Evolutionary conservation across 2,797 vertebrate genomes (phyloP).

Genomic region (Enteromius fasciolatus): DNA sequence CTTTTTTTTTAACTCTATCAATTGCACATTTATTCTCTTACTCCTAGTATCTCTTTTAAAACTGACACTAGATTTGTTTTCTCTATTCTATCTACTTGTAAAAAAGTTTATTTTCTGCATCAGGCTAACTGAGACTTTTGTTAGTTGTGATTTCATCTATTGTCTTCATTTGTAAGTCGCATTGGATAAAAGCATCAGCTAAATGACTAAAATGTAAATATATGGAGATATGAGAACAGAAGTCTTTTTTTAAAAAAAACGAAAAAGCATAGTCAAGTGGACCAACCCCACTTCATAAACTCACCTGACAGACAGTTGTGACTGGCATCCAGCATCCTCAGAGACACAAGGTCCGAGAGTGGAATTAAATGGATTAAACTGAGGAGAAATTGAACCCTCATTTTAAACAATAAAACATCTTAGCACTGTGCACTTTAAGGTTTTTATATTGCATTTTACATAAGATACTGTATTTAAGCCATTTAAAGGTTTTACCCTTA

Average conservation of each 20-base stretch:
- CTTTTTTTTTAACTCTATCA: too few species aligned
- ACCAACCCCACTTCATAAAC: background rate
- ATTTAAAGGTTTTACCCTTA: background rate
- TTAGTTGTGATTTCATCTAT: too few species aligned
- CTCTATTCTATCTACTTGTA: too few species aligned
- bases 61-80: too few species aligned
- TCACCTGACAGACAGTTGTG: constrained; percentile 92
- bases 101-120: too few species aligned
- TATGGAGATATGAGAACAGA: background rate
- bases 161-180: too few species aligned
- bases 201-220: too few species aligned
- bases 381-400: constrained; percentile 59
- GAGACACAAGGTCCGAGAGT: constrained; percentile 82
- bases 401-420: constrained; percentile 3
- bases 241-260: background rate
- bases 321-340: constrained; percentile 83
- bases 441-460: background rate
- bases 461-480: background rate
- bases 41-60: too few species aligned
- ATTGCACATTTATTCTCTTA: too few species aligned
- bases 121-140: too few species aligned
- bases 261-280: background rate
- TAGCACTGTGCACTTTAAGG: background rate
- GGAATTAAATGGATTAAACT: constrained; percentile 85
- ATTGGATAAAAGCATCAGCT: too few species aligned